Evolutionary conservation across 2,797 vertebrate species (phyloP), one percentile per base, ranked within the genome.

Genomic region (Parauchenoglanis punctatus): DNA sequence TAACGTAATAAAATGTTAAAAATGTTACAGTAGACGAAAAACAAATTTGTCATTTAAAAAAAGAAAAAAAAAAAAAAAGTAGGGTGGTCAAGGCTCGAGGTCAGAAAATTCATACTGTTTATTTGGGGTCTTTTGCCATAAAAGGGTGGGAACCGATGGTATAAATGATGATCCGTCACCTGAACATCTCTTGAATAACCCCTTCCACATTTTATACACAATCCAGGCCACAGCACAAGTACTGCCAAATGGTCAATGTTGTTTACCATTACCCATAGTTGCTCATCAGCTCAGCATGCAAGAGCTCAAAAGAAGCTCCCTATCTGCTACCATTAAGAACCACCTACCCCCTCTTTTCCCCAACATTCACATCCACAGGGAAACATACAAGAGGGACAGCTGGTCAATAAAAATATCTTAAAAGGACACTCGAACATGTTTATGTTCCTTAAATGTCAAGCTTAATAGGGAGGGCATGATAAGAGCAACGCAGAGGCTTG

Each of bases 401-500:
- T 95, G 94, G 94, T 94, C 94, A 95, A 95, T 95, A 96, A 96
- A 96, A 95, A 92, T 86, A 73, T 88, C 92, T 94, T 95, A 95
- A 95, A 95, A 95, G 94, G 93, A 95, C 93, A 90, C 91, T 95
- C 90, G 89, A 89, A 88, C 91, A 59, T 94, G 95, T 96, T 96
- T 96, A 95, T 78, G 87, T 94, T 94, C 88, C 90, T 91, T 89
- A 89, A 91, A 90, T 88, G 89, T 90, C 90, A 88, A 78, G 56
- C 83, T 65, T 86, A 91, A 88, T 89, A 83, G 88, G 82, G 28
- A 84, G 85, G 81, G 65, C 85, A 78, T 7, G 81, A 87, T 87
- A 88, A 84, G 63, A 85, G 56, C 40, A 84, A 84, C 81, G 75
- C 77, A 81, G 88, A 92, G 89, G 91, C 87, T 90, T 59, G 85